Evolutionary conservation across 1,140 invertebrate species (phyloP).

Genomic region (Arctopsyche grandis): DNA sequence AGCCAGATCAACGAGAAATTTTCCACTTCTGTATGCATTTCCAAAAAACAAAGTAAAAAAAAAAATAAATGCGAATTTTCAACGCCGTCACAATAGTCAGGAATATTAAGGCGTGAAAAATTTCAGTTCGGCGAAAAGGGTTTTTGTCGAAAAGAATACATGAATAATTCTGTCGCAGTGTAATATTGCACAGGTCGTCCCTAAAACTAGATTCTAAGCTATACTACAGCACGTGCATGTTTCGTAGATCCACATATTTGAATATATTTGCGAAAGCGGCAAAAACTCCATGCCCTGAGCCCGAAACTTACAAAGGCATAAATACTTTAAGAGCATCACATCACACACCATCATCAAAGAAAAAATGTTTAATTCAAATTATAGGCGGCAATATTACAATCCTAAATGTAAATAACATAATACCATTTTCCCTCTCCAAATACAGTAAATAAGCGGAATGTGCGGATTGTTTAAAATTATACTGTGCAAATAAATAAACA

Average conservation of each 20-base stretch:
- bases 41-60: not conserved
- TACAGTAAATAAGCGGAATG: not conserved
- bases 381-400: not conserved
- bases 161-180: slow-evolving; percentile 8
- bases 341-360: too few species aligned
- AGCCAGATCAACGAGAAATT: not conserved
- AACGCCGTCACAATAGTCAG: not conserved
- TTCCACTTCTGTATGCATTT: not conserved
- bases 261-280: not conserved
- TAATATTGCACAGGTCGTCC: slow-evolving; percentile 5
- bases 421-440: not conserved
- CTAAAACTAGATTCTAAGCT: not conserved
- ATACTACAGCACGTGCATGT: too few species aligned
- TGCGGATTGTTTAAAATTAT: too few species aligned
- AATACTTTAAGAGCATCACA: too few species aligned
- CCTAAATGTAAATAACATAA: not conserved
- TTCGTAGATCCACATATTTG: not conserved
- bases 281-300: not conserved
- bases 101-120: not conserved
- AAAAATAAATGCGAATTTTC: slow-evolving; percentile 1
- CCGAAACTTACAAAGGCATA: too few species aligned
- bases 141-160: slow-evolving; percentile 10
- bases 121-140: not conserved
- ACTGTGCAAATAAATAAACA: too few species aligned
- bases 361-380: not conserved